Evolutionary conservation across 2,113 vertebrate genomes (phyloP).

Genomic region (Cyanocitta stelleri): DNA sequence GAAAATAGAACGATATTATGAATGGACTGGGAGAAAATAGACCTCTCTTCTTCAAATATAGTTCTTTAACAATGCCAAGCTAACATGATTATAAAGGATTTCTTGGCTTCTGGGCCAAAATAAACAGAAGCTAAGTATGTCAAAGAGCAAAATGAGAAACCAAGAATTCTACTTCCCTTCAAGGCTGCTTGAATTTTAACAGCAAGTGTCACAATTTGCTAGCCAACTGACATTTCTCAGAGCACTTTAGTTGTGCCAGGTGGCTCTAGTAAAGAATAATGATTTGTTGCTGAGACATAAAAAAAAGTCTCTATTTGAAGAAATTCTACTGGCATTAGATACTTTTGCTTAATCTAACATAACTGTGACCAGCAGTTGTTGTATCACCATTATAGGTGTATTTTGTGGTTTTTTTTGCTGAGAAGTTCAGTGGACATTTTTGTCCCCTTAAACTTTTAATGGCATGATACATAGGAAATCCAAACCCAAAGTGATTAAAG

Average conservation of each 20-base stretch:
- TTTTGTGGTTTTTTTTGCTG: not conserved
- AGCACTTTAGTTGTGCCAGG: not conserved
- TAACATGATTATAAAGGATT: not conserved
- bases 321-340: not conserved
- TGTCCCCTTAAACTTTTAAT: not conserved
- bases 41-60: not conserved
- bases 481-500: not conserved
- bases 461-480: not conserved
- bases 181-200: not conserved
- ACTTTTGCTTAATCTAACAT: not conserved
- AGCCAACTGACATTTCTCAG: slow-evolving; percentile 34
- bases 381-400: not conserved
- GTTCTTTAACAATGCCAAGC: not conserved
- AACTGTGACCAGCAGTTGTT: not conserved
- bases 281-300: not conserved
- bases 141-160: not conserved
- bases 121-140: not conserved
- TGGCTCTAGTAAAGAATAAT: slow-evolving; percentile 14
- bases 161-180: not conserved
- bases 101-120: not conserved
- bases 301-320: not conserved
- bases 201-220: slow-evolving; percentile 9
- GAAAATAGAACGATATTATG: not conserved
- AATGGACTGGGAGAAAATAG: not conserved
- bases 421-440: not conserved